Percentiles rank a stretch among this genome's conserved stretches.
These are phyloP conservation scores for Pachyuromys duprasi DNA, from an alignment of 2,797 vertebrate species.

Conservation along the genomic window DNA sequence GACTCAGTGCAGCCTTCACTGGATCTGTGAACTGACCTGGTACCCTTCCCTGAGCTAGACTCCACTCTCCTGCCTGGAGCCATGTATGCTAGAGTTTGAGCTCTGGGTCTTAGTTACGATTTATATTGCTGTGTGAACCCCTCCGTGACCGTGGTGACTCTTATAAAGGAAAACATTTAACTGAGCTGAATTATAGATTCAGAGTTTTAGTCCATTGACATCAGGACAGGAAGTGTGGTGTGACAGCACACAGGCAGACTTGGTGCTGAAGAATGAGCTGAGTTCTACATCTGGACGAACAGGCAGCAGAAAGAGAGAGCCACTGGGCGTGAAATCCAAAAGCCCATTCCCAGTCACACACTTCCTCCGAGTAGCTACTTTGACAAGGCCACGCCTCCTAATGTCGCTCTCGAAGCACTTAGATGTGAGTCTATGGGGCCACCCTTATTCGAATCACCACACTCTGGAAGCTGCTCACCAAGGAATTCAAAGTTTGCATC, in stretches of 20 bases:
- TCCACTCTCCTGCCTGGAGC: neutral
- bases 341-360: neutral
- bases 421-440: neutral
- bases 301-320: neutral
- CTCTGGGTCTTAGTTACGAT: neutral
- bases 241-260: neutral
- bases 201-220: neutral
- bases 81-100: neutral
- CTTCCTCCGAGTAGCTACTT: neutral
- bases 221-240: neutral
- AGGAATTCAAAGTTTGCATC: neutral
- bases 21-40: neutral
- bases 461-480: neutral
- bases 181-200: neutral
- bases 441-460: no score
- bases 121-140: neutral
- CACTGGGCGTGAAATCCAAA: neutral
- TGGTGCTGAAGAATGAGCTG: neutral
- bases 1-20: rapidly evolving
- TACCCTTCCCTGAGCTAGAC: rapidly evolving
- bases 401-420: neutral
- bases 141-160: no score
- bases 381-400: neutral
- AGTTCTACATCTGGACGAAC: no score
- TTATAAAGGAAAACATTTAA: neutral